Conservation (phyloP, 2,888 invertebrate species). For the Epinotia demarniana region DNA sequence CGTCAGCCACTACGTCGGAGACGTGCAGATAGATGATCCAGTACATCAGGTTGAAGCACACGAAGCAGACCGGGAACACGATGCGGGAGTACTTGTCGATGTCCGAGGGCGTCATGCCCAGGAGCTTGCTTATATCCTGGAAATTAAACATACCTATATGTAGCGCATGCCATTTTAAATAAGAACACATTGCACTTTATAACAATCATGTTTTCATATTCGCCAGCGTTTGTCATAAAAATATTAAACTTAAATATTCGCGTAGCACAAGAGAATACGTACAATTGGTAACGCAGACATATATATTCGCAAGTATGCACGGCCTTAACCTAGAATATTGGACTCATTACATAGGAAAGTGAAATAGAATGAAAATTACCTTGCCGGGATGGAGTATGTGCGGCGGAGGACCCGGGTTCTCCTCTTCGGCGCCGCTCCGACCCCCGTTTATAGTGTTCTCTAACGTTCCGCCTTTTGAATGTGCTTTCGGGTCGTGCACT, state of each 20-base stretch:
- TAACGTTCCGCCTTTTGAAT: slow-evolving; percentile 95
- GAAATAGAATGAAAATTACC: slow-evolving; percentile 65
- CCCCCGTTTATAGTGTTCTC: slow-evolving; percentile 96
- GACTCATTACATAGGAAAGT: not conserved
- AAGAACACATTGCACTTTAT: not conserved
- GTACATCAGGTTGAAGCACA: slow-evolving; percentile 99
- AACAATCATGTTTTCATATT: not conserved
- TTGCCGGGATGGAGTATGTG: slow-evolving; percentile 95
- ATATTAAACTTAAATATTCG: slow-evolving; percentile 17
- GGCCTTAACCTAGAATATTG: slow-evolving; percentile 14
- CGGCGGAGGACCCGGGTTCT: slow-evolving; percentile 87
- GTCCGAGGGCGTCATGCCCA: slow-evolving; percentile 97
- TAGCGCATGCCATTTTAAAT: not conserved
- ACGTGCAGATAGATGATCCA: slow-evolving; percentile 99
- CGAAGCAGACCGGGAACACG: slow-evolving; percentile 99
- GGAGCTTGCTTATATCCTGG: slow-evolving; percentile 94
- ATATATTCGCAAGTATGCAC: slow-evolving; percentile 17
- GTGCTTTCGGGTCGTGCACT: slow-evolving; percentile 96
- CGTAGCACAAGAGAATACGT: not conserved
- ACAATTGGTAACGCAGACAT: too few relatives aligned
- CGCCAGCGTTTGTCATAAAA: slow-evolving; percentile 8
- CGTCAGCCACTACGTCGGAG: slow-evolving; percentile 97
- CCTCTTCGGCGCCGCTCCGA: slow-evolving; percentile 86
- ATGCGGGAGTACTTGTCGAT: slow-evolving; percentile 99
- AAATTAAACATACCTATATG: slow-evolving; percentile 53